Evolutionary conservation across 2,888 invertebrate species (phyloP).

Genomic region (Drosophila nigricruria): DNA sequence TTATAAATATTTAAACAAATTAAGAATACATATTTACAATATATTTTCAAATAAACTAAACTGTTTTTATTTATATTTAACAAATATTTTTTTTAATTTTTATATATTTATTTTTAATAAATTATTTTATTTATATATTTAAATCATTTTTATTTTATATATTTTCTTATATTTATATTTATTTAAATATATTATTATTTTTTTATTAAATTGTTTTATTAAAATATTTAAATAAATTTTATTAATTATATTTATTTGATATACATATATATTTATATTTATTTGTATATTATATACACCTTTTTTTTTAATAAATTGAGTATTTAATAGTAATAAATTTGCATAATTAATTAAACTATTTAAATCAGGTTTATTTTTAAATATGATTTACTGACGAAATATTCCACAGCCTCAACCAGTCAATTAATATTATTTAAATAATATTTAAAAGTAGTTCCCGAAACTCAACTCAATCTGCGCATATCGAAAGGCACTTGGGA

Average conservation of each 20-base stretch:
- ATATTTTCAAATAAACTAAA: no score
- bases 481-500: conserved; percentile 57
- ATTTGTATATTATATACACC: not conserved
- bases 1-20: no score
- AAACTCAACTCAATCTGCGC: conserved; percentile 25
- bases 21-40: no score
- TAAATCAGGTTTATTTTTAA: not conserved
- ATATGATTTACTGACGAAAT: not conserved
- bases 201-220: no score
- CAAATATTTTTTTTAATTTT: no score
- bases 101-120: not conserved
- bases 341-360: not conserved
- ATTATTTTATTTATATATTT: not conserved
- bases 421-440: conserved; percentile 36
- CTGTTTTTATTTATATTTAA: no score
- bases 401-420: conserved; percentile 16
- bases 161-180: no score
- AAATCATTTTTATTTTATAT: no score
- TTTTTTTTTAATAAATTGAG: not conserved
- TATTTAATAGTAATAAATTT: not conserved
- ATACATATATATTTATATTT: not conserved
- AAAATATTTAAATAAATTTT: not conserved
- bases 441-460: conserved; percentile 11
- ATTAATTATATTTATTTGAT: no score
- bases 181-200: no score